Conservation (phyloP, 2,888 invertebrate species). For the Phasia obesa region DNA sequence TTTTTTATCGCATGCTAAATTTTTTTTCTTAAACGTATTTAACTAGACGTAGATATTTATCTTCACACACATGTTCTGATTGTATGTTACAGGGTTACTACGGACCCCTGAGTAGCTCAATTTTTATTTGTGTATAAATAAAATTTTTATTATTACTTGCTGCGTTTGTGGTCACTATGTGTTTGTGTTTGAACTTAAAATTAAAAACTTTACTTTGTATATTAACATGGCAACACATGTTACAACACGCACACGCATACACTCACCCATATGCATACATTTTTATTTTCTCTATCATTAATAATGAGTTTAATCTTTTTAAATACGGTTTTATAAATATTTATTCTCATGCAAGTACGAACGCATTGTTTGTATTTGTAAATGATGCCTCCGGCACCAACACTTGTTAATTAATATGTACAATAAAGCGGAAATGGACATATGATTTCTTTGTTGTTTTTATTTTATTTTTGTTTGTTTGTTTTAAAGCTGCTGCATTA, state of each 20-base stretch:
- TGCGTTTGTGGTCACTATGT: too few relatives aligned
- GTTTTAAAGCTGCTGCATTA: conserved; percentile 9
- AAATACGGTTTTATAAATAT: conserved; percentile 31
- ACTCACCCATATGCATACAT: neutral
- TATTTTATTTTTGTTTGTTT: conserved; percentile 5
- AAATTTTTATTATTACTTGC: too few relatives aligned
- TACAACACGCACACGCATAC: neutral
- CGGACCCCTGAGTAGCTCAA: too few relatives aligned
- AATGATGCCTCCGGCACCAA: neutral
- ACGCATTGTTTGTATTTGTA: neutral
- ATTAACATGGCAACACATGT: conserved; percentile 27
- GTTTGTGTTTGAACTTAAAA: conserved; percentile 31
- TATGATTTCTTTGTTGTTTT: conserved; percentile 5
- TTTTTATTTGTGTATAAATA: too few relatives aligned
- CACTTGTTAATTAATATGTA: conserved; percentile 33
- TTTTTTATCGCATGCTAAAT: too few relatives aligned
- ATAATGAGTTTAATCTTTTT: conserved; percentile 51
- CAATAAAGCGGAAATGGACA: conserved; percentile 15
- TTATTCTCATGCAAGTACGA: conserved; percentile 30
- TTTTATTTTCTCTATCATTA: conserved; percentile 14
- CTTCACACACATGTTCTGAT: too few relatives aligned
- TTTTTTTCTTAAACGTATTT: too few relatives aligned
- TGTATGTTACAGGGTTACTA: too few relatives aligned
- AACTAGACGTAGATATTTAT: too few relatives aligned
- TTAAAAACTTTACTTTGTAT: conserved; percentile 43